These are phyloP conservation scores for Cataglyphis hispanica DNA, from an alignment of 1,140 invertebrate species.

Conservation along the genomic window DNA sequence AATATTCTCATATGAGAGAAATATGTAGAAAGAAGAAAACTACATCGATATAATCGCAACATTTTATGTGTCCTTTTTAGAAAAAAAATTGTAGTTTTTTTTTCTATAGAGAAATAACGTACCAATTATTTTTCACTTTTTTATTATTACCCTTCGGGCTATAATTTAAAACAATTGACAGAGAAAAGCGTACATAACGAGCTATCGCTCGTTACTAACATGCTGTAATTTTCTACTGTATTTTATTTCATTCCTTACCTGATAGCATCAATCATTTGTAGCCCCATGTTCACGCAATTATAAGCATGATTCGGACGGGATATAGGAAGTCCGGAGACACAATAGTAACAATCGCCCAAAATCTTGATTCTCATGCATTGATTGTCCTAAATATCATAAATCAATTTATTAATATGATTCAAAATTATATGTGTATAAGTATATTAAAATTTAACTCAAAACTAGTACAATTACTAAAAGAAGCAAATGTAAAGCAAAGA, in stretches of 20 bases:
- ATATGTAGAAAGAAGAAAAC: background rate
- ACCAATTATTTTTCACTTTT: conserved; percentile 33
- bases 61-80: background rate
- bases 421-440: background rate
- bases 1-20: background rate
- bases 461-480: background rate
- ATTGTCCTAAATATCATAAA: conserved; percentile 90
- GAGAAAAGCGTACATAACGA: conserved; percentile 11
- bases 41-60: background rate
- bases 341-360: conserved; percentile 98
- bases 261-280: conserved; percentile 98
- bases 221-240: conserved; percentile 1
- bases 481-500: background rate
- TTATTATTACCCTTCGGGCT: background rate
- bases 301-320: conserved; percentile 97
- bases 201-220: background rate
- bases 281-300: conserved; percentile 98
- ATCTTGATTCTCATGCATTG: conserved; percentile 98
- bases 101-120: background rate
- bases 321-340: conserved; percentile 96
- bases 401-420: background rate
- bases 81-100: conserved; percentile 8
- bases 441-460: background rate
- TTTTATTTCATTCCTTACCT: conserved; percentile 87
- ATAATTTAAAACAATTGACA: conserved; percentile 24